A percentile compares a stretch with the other conserved stretches of the same genome.
Conservation (phyloP, 2,113 vertebrate genomes). For the Lampris incognitus region DNA sequence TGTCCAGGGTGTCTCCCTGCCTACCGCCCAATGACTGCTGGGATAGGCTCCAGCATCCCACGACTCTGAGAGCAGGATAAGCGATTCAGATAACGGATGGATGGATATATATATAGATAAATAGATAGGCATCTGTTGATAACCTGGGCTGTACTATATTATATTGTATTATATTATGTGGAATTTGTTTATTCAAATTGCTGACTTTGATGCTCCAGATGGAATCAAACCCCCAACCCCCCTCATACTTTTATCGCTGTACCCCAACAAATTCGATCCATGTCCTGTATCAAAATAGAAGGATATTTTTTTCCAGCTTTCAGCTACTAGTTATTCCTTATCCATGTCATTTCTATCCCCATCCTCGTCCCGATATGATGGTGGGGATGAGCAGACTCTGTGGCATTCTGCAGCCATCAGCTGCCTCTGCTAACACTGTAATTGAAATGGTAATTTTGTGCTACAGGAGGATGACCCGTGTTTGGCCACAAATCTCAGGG, state of each 20-base stretch:
- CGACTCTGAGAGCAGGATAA: no score
- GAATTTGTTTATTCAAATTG: constrained; percentile 3
- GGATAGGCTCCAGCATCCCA: no score
- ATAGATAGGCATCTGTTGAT: no score
- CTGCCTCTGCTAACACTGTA: constrained; percentile 28
- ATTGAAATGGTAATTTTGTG: constrained; percentile 72
- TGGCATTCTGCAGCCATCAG: constrained; percentile 25
- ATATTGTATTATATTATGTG: background rate
- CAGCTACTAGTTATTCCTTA: constrained; percentile 32
- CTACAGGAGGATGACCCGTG: constrained; percentile 45
- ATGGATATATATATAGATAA: no score
- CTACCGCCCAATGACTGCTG: no score
- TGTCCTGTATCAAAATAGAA: background rate
- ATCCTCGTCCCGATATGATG: constrained; percentile 10
- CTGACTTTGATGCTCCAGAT: background rate
- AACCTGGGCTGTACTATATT: background rate
- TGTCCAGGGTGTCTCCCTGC: no score
- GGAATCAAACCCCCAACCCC: background rate
- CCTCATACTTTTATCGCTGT: background rate
- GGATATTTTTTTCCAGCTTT: background rate
- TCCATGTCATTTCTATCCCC: constrained; percentile 15
- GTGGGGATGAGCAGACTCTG: constrained; percentile 23
- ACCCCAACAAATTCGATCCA: background rate
- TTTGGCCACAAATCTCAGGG: constrained; percentile 37
- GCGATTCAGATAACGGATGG: no score